phyloP scores from a whole-genome alignment of 2,113 vertebrate species.

The Anoplopoma fimbria region DNA sequence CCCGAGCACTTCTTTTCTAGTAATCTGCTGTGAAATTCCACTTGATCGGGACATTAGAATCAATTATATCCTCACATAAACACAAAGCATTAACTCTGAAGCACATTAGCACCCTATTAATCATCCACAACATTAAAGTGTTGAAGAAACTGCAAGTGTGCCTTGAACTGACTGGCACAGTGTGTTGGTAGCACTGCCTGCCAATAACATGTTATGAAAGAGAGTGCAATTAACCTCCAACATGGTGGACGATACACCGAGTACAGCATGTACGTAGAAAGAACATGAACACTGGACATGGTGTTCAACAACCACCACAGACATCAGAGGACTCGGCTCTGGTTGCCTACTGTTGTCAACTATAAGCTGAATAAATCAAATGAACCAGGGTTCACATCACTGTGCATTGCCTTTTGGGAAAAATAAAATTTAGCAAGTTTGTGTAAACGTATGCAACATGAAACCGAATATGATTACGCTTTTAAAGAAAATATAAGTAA shows the following conservation, averaged over 20 bases:
- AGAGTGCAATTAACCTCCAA: conserved; percentile 56
- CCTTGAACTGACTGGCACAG: conserved; percentile 56
- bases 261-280: conserved; percentile 12
- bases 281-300: conserved; percentile 22
- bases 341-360: not conserved
- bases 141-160: conserved; percentile 51
- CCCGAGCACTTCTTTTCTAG: not conserved
- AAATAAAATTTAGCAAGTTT: not conserved
- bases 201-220: conserved; percentile 69
- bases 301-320: conserved; percentile 25
- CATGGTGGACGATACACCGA: conserved; percentile 40
- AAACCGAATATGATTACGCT: not conserved
- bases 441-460: not conserved
- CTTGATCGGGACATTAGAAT: conserved; percentile 70
- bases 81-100: conserved; percentile 61
- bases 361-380: conserved; percentile 3
- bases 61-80: conserved; percentile 68
- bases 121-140: conserved; percentile 59
- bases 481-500: not conserved
- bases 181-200: conserved; percentile 37
- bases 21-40: conserved; percentile 67
- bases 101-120: conserved; percentile 65
- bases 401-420: not conserved
- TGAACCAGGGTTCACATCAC: not conserved
- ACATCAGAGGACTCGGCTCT: conserved; percentile 19